These are phyloP conservation scores for Aphidius colemani DNA, from an alignment of 2,888 invertebrate genomes.

Conservation along the genomic window DNA sequence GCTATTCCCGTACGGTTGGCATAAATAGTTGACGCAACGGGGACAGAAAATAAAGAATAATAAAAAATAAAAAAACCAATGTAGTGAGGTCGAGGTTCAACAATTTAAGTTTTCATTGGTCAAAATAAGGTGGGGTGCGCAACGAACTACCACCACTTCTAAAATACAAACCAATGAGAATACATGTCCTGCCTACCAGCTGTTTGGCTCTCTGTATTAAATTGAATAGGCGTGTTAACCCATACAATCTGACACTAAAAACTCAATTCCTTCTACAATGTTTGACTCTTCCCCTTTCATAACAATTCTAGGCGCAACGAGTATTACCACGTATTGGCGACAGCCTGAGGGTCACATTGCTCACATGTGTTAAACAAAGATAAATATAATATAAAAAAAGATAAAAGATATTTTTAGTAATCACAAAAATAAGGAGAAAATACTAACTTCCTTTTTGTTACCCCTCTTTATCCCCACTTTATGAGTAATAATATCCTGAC, in stretches of 20 bases:
- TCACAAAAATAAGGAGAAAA: conserved; percentile 14
- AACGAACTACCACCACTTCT: conserved; percentile 10
- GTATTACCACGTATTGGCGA: too few species aligned
- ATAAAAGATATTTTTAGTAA: background rate
- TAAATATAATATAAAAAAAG: conserved; percentile 19
- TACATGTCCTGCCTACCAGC: conserved; percentile 8
- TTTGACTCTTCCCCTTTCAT: background rate
- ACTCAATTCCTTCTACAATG: conserved; percentile 5
- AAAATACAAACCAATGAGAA: background rate
- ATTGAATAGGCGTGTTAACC: conserved; percentile 9
- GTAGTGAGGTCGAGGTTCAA: too few species aligned
- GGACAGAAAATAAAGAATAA: conserved; percentile 1
- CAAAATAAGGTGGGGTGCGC: background rate
- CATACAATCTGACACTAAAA: too few species aligned
- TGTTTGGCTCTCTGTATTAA: conserved; percentile 13
- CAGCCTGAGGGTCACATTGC: conserved; percentile 12
- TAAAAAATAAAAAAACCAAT: conserved; percentile 7
- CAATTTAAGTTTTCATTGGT: too few species aligned
- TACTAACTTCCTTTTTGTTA: conserved; percentile 23
- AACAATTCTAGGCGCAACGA: background rate
- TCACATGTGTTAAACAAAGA: conserved; percentile 15
- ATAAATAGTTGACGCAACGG: conserved; percentile 38
- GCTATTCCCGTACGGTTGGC: conserved; percentile 49
- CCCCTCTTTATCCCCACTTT: conserved; percentile 34
- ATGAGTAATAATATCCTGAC: conserved; percentile 47